Evolutionary conservation across 2,797 vertebrate species (phyloP).

Genomic region (Decapterus maruadsi): DNA sequence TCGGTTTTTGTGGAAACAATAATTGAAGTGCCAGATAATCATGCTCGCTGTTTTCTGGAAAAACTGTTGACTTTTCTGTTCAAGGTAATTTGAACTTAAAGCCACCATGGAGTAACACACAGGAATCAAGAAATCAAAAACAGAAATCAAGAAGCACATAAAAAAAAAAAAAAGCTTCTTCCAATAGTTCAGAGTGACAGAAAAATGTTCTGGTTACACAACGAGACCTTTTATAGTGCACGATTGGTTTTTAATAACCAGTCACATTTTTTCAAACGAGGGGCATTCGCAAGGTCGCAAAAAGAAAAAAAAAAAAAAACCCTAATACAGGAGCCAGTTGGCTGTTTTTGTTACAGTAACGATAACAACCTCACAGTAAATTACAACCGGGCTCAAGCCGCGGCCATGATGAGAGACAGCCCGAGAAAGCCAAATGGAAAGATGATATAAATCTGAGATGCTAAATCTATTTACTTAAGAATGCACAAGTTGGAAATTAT

Average conservation of each 20-base stretch:
- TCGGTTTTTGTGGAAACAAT: slow-evolving; percentile 63
- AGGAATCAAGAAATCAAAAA: too few relatives aligned
- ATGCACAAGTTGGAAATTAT: slow-evolving; percentile 74
- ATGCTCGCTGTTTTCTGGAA: slow-evolving; percentile 59
- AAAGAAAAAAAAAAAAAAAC: slow-evolving; percentile 57
- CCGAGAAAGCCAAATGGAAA: slow-evolving; percentile 76
- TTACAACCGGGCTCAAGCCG: slow-evolving; percentile 57
- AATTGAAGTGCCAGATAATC: slow-evolving; percentile 70
- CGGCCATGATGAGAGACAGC: slow-evolving; percentile 55
- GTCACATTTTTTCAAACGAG: slow-evolving; percentile 33
- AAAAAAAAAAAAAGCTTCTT: slow-evolving; percentile 30
- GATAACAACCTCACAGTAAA: slow-evolving; percentile 74
- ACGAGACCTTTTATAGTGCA: slow-evolving; percentile 38
- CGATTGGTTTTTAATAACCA: slow-evolving; percentile 61
- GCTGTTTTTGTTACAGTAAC: slow-evolving; percentile 80
- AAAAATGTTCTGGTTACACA: slow-evolving; percentile 45
- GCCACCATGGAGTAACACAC: slow-evolving; percentile 51
- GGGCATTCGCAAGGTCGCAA: slow-evolving; percentile 43
- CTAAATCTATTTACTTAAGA: slow-evolving; percentile 76
- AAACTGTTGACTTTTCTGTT: slow-evolving; percentile 69
- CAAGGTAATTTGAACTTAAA: slow-evolving; percentile 67
- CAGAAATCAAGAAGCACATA: slow-evolving; percentile 32
- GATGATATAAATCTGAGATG: slow-evolving; percentile 79
- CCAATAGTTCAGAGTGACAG: slow-evolving; percentile 43
- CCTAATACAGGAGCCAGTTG: slow-evolving; percentile 61